phyloP scores from a whole-genome alignment of 92 coral and sea anemone genomes.

The Parazoanthus darwini region DNA sequence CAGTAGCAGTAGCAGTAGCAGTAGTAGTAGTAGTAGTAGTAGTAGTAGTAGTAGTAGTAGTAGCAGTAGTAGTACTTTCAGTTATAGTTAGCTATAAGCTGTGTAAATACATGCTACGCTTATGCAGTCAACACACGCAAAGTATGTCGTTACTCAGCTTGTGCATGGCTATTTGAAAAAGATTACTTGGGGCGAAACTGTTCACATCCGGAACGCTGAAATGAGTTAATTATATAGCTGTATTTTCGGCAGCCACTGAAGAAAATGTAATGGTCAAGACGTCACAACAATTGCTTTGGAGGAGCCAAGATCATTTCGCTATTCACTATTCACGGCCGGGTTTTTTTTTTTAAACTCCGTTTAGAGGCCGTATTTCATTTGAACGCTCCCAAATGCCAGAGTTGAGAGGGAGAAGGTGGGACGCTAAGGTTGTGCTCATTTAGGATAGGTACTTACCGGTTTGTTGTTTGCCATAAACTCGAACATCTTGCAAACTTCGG shows the following conservation, averaged over 20 bases:
- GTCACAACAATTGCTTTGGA: conserved; percentile 3
- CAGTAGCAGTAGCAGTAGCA: neutral
- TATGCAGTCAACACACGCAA: conserved; percentile 13
- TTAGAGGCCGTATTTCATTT: neutral
- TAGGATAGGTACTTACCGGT: neutral
- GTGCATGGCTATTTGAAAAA: conserved; percentile 5
- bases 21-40: conserved; percentile 18
- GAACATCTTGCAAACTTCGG: conserved; percentile 14
- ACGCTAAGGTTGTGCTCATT: no score
- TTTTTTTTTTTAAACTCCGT: neutral
- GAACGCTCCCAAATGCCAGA: neutral
- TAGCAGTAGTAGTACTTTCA: conserved; percentile 7
- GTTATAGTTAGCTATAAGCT: conserved; percentile 9
- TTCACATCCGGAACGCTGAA: conserved; percentile 18
- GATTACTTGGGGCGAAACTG: conserved; percentile 7
- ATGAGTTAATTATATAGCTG: conserved; percentile 2
- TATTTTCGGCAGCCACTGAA: neutral
- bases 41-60: conserved; percentile 21
- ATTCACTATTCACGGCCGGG: neutral
- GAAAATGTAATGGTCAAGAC: conserved; percentile 19
- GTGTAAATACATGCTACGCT: neutral
- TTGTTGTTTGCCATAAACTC: neutral
- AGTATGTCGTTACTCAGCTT: neutral
- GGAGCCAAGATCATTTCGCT: neutral
- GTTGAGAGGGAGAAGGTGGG: neutral